Conservation (phyloP, 1,140 invertebrate genomes). For the Neodiprion lecontei region DNA sequence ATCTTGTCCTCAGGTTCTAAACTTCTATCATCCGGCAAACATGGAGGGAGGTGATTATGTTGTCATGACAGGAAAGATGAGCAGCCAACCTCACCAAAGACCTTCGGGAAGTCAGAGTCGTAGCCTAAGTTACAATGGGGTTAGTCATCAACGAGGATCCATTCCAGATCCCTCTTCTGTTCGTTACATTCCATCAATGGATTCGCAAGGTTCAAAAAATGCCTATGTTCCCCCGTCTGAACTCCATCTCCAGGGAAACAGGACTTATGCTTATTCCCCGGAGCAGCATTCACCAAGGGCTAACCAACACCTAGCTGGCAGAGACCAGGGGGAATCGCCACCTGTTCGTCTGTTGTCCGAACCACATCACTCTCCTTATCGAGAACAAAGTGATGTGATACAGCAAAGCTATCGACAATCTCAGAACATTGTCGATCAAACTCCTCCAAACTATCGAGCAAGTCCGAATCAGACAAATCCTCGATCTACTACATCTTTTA, state of each 20-base stretch:
- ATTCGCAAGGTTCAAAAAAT: constrained; percentile 47
- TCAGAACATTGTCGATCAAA: constrained; percentile 50
- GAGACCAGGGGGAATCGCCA: constrained; percentile 47
- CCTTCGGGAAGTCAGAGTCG: not conserved
- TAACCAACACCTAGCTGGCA: constrained; percentile 28
- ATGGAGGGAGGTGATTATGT: constrained; percentile 60
- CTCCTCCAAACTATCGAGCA: constrained; percentile 9
- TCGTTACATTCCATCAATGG: constrained; percentile 31
- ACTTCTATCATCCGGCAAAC: constrained; percentile 54
- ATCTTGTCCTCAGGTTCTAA: constrained; percentile 61
- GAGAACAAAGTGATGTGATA: constrained; percentile 32
- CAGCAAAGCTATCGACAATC: constrained; percentile 36
- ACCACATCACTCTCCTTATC: constrained; percentile 36
- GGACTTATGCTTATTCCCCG: constrained; percentile 43
- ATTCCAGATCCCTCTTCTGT: constrained; percentile 20
- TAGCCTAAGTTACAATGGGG: constrained; percentile 47
- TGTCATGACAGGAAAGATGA: constrained; percentile 56
- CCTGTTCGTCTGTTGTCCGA: constrained; percentile 42
- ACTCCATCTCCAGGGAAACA: constrained; percentile 42
- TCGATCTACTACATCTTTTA: constrained; percentile 35
- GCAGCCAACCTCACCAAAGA: constrained; percentile 25
- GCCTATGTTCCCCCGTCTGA: constrained; percentile 60
- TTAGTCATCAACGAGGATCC: constrained; percentile 29
- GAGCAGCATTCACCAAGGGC: constrained; percentile 46
- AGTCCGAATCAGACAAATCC: constrained; percentile 53